A percentile compares a stretch with the other conserved stretches of the same genome.
Evolutionary conservation across 37 sponge, comb jelly and placozoan species (phyloP).

Genomic region (Halisarca cf. caerulea): DNA sequence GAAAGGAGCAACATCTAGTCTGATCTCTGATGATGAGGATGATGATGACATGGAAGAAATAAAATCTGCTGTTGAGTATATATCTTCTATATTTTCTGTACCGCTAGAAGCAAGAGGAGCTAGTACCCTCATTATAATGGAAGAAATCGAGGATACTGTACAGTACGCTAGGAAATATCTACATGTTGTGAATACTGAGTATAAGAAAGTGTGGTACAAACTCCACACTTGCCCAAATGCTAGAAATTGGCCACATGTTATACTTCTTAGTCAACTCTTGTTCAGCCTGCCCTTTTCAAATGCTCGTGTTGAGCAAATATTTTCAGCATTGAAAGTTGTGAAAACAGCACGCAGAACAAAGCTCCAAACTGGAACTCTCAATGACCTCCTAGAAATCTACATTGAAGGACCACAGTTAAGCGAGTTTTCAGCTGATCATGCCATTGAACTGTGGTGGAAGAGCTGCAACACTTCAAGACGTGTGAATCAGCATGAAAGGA

Average conservation of each 20-base stretch:
- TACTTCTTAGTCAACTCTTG: conserved; percentile 22
- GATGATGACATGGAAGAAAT: background rate
- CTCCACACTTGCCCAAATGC: conserved; percentile 6
- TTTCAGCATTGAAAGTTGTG: conserved; percentile 20
- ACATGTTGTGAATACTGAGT: background rate
- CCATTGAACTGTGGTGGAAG: conserved; percentile 39
- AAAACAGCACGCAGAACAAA: conserved; percentile 18
- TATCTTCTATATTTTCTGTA: conserved; percentile 26
- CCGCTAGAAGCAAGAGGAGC: conserved; percentile 52
- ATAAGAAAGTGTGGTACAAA: background rate
- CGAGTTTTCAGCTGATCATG: conserved; percentile 3
- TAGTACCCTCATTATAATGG: conserved; percentile 1
- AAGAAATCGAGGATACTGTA: conserved; percentile 42
- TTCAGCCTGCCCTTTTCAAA: conserved; percentile 62
- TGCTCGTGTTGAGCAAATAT: conserved; percentile 34
- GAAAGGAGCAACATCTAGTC: background rate
- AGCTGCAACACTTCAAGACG: conserved; percentile 13
- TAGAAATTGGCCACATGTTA: conserved; percentile 44
- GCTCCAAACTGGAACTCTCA: conserved; percentile 21
- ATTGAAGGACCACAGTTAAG: conserved; percentile 28
- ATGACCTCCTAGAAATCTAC: conserved; percentile 35
- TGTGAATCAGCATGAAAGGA: conserved; percentile 23
- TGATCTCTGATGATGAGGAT: conserved; percentile 38
- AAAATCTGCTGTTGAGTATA: conserved; percentile 29
- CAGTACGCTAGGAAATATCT: conserved; percentile 13